Evolutionary conservation across 2,113 vertebrate genomes (phyloP).

Genomic region (Cochlearius cochlearius): DNA sequence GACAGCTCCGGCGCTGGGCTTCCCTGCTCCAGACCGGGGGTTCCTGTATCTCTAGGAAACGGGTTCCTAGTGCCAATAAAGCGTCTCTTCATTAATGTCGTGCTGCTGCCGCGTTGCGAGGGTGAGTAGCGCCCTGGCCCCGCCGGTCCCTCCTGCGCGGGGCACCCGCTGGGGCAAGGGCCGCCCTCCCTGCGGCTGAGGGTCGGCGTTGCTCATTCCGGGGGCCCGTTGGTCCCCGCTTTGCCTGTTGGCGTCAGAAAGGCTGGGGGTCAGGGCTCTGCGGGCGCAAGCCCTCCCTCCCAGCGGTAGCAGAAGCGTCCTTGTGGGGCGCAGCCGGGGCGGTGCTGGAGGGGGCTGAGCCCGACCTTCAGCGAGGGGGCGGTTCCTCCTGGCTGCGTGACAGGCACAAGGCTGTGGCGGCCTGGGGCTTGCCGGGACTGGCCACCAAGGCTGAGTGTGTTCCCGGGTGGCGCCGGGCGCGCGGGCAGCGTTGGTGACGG

Average conservation of each 20-base stretch:
- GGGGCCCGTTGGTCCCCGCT: background rate
- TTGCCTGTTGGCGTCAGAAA: background rate
- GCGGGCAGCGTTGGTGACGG: background rate
- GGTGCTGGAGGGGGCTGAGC: background rate
- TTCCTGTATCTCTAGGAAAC: too few species aligned
- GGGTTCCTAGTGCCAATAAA: background rate
- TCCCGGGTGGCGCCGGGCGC: background rate
- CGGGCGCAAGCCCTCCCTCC: background rate
- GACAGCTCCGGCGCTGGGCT: rapidly evolving
- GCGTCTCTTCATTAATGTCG: rapidly evolving
- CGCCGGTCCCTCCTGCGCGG: rapidly evolving
- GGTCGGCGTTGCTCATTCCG: rapidly evolving
- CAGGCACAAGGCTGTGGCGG: background rate
- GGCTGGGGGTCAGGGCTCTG: background rate
- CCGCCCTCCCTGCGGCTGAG: rapidly evolving
- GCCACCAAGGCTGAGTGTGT: background rate
- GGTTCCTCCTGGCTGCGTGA: background rate
- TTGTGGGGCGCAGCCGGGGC: too few species aligned
- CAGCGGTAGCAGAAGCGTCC: background rate
- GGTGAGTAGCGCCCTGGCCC: background rate
- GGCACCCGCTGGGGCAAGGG: background rate
- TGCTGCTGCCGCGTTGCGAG: rapidly evolving
- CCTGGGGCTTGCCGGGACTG: background rate
- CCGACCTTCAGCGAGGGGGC: too few species aligned
- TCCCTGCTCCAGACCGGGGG: background rate